Evolutionary conservation across 1,140 invertebrate species (phyloP).

Genomic region (Dendroctonus ponderosae): DNA sequence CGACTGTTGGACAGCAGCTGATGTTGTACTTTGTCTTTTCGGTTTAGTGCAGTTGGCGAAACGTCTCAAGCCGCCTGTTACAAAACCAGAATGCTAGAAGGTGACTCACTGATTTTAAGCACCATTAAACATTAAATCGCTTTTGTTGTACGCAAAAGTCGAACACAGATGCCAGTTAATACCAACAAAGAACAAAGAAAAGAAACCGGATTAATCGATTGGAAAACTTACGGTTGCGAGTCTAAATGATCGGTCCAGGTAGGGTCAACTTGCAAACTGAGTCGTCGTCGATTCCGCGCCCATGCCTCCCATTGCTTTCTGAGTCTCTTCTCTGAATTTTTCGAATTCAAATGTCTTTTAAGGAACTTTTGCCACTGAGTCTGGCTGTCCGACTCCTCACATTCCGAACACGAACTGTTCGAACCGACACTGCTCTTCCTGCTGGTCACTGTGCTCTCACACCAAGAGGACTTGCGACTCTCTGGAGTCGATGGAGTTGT

Average conservation of each 20-base stretch:
- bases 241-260: constrained; percentile 25
- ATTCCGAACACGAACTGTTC: constrained; percentile 58
- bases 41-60: no score
- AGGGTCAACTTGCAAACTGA: constrained; percentile 40
- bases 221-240: constrained; percentile 42
- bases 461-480: constrained; percentile 42
- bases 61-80: no score
- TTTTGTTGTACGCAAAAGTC: no score
- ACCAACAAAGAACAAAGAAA: background rate
- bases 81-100: no score
- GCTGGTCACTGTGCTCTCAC: constrained; percentile 44
- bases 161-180: background rate
- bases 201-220: background rate
- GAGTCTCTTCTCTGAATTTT: constrained; percentile 55
- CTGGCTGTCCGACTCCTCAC: constrained; percentile 53
- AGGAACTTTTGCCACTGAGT: constrained; percentile 59
- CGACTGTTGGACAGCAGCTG: no score
- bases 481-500: constrained; percentile 43
- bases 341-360: constrained; percentile 57
- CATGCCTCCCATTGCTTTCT: constrained; percentile 58
- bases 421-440: constrained; percentile 57
- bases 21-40: no score
- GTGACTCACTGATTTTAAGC: no score
- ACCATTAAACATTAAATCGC: no score
- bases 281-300: constrained; percentile 55